These are phyloP conservation scores for Semicossyphus pulcher DNA, from an alignment of 2,113 vertebrate genomes.

Conservation along the genomic window DNA sequence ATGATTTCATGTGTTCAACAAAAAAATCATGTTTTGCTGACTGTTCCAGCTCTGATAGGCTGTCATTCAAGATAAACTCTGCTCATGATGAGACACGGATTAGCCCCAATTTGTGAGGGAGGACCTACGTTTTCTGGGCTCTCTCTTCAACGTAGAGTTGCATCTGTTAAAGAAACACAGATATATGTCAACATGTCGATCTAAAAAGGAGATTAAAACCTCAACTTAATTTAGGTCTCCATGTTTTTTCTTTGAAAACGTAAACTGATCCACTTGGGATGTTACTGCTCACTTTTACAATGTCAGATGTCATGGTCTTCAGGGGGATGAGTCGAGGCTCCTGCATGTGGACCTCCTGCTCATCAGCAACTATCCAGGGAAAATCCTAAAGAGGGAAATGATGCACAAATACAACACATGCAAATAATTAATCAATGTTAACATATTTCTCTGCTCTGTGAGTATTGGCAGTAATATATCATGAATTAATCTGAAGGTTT, in stretches of 20 bases:
- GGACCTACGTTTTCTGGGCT: conserved; percentile 86
- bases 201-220: not conserved
- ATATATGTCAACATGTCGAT: not conserved
- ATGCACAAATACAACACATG: not conserved
- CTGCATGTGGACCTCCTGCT: conserved; percentile 96
- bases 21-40: not conserved
- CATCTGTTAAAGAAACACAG: conserved; percentile 85
- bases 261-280: not conserved
- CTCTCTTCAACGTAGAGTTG: conserved; percentile 97
- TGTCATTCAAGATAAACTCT: not conserved
- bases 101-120: not conserved
- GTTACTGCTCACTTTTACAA: conserved; percentile 89
- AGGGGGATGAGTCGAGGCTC: conserved; percentile 94
- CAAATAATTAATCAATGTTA: not conserved
- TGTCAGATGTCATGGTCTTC: conserved; percentile 98
- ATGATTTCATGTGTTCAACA: not conserved
- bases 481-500: not conserved
- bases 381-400: conserved; percentile 87
- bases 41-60: not conserved
- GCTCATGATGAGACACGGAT: not conserved
- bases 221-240: not conserved
- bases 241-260: not conserved
- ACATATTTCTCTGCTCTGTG: not conserved
- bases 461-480: not conserved
- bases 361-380: conserved; percentile 97